These are phyloP conservation scores for Hyperoplus immaculatus DNA, from an alignment of 2,797 vertebrate genomes.

Conservation along the genomic window DNA sequence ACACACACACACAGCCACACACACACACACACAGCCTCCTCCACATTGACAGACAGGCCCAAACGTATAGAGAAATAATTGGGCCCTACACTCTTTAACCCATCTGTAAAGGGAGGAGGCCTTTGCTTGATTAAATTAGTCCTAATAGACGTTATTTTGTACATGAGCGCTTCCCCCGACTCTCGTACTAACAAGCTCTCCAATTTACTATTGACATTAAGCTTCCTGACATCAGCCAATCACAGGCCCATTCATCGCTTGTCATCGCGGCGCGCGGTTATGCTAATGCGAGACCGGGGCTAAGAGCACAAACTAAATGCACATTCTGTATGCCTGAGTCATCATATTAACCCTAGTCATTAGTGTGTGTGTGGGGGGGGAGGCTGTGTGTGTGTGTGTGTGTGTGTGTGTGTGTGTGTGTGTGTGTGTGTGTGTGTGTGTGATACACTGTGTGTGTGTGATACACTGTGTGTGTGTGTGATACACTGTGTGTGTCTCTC, in stretches of 20 bases:
- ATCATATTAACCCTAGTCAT: conserved; percentile 66
- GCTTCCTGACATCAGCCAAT: conserved; percentile 87
- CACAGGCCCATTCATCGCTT: conserved; percentile 69
- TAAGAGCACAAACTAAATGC: conserved; percentile 79
- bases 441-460: no score
- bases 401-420: no score
- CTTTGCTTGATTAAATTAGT: conserved; percentile 94
- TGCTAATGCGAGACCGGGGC: conserved; percentile 80
- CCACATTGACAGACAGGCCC: conserved; percentile 80
- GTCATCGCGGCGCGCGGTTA: conserved; percentile 82
- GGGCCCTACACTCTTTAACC: conserved; percentile 93
- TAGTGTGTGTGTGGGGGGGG: no score
- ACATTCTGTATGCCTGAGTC: conserved; percentile 83
- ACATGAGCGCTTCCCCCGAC: conserved; percentile 89
- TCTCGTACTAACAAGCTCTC: conserved; percentile 87
- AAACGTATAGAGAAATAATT: conserved; percentile 93
- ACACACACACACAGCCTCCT: conserved; percentile 54
- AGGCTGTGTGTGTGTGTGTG: no score
- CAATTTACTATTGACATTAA: conserved; percentile 93
- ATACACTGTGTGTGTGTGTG: no score
- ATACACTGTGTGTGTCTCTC: no score
- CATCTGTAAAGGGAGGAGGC: conserved; percentile 92
- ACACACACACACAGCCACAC: conserved; percentile 11
- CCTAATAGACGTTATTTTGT: conserved; percentile 97
- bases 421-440: no score